Base-by-base conservation (phyloP, 2,888 invertebrate genomes). In the Ophion slaviceki region DNA sequence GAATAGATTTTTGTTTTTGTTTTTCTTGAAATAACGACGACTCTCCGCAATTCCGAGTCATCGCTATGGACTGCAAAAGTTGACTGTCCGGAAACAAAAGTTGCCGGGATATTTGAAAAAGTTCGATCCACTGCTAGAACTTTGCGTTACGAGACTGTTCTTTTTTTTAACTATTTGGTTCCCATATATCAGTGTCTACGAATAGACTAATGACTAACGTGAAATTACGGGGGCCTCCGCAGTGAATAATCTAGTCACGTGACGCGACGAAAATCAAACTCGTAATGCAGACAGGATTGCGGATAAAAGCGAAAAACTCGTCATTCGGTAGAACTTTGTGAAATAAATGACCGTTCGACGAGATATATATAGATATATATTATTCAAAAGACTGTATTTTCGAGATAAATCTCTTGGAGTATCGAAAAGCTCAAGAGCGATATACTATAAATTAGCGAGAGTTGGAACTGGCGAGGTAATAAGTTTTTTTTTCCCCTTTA, bases 321-420 rank as follows among this genome's bases (percentile, higher is more conserved):
- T 71, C n/a, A 36, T 57, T 72, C 61, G 20, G 61, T 24, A n/a
- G n/a, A 20, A 72, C 8, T 78, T 78, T 53, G n/a, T 70, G 61
- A 57, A 74, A 64, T 68, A 61, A 40, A 47, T 67, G 36, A 70
- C 70, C 64, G 74, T 70, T 70, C 80, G 68, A 85, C 77, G 79
- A 67, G 40, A 24, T 17, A 67, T 80, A 82, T 70, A 80, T 85
- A 24, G 8, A 24, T 8, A 67, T 81, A 82, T 70, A 80, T 85
- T 86, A 84, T 86, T 75, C 86, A 86, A 87, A 87, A 87, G 87
- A 87, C 87, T 88, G 87, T 88, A 88, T 88, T 88, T 88, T 88
- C 87, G 86, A 82, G 85, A 74, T 80, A 74, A 86, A 75, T 36
- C 67, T 84, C 83, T 82, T 84, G 70, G 71, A 78, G 75, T 80